Base-by-base conservation (phyloP, 2,113 vertebrate genomes). In the Petroica traversi region DNA sequence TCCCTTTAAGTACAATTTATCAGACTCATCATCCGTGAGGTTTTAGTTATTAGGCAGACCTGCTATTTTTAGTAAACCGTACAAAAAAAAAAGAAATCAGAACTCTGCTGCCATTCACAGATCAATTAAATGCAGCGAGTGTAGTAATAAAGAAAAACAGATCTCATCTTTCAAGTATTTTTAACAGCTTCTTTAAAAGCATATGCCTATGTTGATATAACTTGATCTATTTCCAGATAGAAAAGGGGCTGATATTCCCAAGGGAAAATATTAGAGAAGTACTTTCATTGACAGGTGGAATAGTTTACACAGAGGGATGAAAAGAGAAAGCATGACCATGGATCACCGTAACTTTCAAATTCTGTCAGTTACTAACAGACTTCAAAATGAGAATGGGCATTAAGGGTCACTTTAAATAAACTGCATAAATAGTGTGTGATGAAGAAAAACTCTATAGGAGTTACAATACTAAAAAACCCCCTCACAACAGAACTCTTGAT, bases 391-490 rank as follows among this genome's bases (percentile, higher is more conserved):
- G 11, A 58, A 88, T 14, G 15, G n/a, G 11, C 14, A 41, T 17
- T 18, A 43, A 19, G 23, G 4, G 15, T 62, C 23, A 24, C n/a
- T 85, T 68, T 38, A 75, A 54, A 43, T 34, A 64, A 77, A 63
- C 0, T n/a, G 18, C 15, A 26, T 31, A 43, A 89, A 48, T 1
- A 33, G 22, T 2, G 40, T 0, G 0, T 0, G 4, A 84, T 10
- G 11, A 4, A 69, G 12, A 46, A 62, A 66, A 41, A 41, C 45
- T 45, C 45, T 45, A 19, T 19, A 45, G 43, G 43, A 45, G 43
- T 45, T 45, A 45, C 4, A 19, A 45, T 45, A 45, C 19, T 7
- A 45, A 45, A 45, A 68, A 20, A 55, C 40, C 2, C 0, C 0
- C 12, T 38, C 38, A 17, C 40, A 82, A n/a, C 16, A 2, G 14